Conservation (phyloP, 1,140 invertebrate genomes). For the Trichonephila clavata region DNA sequence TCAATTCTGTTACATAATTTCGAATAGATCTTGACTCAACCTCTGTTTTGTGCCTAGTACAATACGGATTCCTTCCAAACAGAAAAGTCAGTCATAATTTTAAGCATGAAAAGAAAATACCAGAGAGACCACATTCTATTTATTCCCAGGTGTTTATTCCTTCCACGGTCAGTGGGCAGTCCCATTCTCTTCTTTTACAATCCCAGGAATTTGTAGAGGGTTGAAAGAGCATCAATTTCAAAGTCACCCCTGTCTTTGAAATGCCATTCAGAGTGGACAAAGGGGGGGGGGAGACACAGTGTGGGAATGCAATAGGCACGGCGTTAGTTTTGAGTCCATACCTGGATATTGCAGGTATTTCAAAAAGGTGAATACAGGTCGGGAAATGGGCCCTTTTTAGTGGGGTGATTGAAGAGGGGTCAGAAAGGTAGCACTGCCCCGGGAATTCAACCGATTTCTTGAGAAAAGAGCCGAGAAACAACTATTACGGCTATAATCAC, state of each 20-base stretch:
- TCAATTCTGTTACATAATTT: too few species aligned
- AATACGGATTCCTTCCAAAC: too few species aligned
- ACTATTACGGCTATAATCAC: neutral
- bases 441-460: neutral
- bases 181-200: neutral
- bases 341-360: neutral
- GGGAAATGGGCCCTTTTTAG: neutral
- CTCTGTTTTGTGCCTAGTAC: too few species aligned
- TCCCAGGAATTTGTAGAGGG: slow-evolving; percentile 1
- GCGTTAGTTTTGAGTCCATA: neutral
- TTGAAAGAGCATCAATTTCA: neutral
- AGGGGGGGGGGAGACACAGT: neutral
- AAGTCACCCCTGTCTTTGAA: neutral
- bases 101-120: too few species aligned
- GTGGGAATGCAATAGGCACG: neutral
- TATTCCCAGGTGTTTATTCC: neutral
- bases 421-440: neutral
- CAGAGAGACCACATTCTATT: neutral
- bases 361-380: neutral
- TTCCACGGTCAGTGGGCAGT: neutral
- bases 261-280: neutral
- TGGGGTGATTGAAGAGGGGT: neutral
- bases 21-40: too few species aligned
- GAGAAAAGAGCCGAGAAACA: neutral
- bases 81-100: too few species aligned